phyloP scores from a whole-genome alignment of 2,888 invertebrate genomes.

The Dione juno region DNA sequence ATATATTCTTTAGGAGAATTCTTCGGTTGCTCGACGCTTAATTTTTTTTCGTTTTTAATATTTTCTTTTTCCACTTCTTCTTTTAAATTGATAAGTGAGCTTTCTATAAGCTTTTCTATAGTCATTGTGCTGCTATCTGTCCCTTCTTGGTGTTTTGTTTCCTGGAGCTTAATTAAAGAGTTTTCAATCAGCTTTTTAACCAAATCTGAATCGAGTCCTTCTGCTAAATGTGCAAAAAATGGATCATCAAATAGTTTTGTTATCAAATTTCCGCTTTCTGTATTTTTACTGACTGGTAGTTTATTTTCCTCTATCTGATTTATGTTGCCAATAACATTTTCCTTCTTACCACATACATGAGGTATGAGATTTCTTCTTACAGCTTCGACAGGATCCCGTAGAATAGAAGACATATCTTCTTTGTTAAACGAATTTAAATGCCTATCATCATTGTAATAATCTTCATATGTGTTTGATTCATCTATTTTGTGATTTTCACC shows the following conservation, averaged over 20 bases:
- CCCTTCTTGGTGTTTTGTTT: slow-evolving; percentile 74
- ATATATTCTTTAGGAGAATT: slow-evolving; percentile 43
- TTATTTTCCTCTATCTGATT: slow-evolving; percentile 33
- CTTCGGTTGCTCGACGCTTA: slow-evolving; percentile 54
- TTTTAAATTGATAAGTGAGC: slow-evolving; percentile 73
- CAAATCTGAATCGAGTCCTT: slow-evolving; percentile 84
- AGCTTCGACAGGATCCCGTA: slow-evolving; percentile 90
- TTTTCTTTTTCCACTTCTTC: slow-evolving; percentile 61
- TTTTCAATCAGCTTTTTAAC: slow-evolving; percentile 87
- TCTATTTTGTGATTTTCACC: slow-evolving; percentile 56
- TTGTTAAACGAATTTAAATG: slow-evolving; percentile 48
- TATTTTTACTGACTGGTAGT: slow-evolving; percentile 51
- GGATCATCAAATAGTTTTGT: slow-evolving; percentile 86
- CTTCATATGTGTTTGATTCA: slow-evolving; percentile 73
- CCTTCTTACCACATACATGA: slow-evolving; percentile 88
- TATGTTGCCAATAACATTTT: slow-evolving; percentile 52
- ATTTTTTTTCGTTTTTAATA: slow-evolving; percentile 59
- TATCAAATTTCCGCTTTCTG: slow-evolving; percentile 77
- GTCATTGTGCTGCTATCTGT: slow-evolving; percentile 74
- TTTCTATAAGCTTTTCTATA: slow-evolving; percentile 81
- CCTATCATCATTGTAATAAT: slow-evolving; percentile 64
- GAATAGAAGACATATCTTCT: slow-evolving; percentile 80
- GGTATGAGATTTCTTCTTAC: slow-evolving; percentile 89
- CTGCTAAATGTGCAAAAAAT: slow-evolving; percentile 85
- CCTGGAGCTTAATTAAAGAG: slow-evolving; percentile 85